Evolutionary conservation across 2,888 invertebrate genomes (phyloP), one percentile per base, ranked within the genome.

Genomic region (Papilio demoleus): DNA sequence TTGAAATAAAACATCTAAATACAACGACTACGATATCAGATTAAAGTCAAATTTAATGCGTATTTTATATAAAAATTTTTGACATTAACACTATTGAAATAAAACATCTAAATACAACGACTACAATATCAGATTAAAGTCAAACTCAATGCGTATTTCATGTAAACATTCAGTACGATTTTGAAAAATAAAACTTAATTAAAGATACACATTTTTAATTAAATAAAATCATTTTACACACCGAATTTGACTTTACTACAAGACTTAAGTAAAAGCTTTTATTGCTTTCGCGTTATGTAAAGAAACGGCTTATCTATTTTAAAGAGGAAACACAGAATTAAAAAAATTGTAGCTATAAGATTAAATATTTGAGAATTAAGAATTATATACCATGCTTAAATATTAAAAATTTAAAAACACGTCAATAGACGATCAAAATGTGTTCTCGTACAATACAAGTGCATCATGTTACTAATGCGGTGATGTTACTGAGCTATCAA

Each of bases 1-100:
- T 64, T 22, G 50, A 47, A 68, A 70, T 65, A 65, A 59, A 71
- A 61, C 4, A 63, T 45, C 40, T 61, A 68, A 64, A 70, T 65
- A 59, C 60, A 67, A 71, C 38, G 42, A 31, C 38, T 61, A 60
- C 11, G 40, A 58, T 9, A 47, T 59, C 6, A 50, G 19, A 31
- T 47, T n/a, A 4, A 31, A 53, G 27, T n/a, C 53, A 31, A 56
- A 56, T 56, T 56, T 8, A n/a, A 50, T 47, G 12, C 22, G 22
- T 12, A 19, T 19, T 9, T 42, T 42, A 42, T 8, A 9, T 17
- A 19, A 6, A 17, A 19, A 42, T n/a, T n/a, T n/a, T n/a, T n/a
- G n/a, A n/a, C n/a, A n/a, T n/a, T n/a, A n/a, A n/a, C n/a, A n/a
- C n/a, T n/a, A n/a, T 64, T 22, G 50, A 47, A 68, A 70, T 65